Evolutionary conservation across 2,797 vertebrate species (phyloP).

Genomic region (Chelidonichthys spinosus): DNA sequence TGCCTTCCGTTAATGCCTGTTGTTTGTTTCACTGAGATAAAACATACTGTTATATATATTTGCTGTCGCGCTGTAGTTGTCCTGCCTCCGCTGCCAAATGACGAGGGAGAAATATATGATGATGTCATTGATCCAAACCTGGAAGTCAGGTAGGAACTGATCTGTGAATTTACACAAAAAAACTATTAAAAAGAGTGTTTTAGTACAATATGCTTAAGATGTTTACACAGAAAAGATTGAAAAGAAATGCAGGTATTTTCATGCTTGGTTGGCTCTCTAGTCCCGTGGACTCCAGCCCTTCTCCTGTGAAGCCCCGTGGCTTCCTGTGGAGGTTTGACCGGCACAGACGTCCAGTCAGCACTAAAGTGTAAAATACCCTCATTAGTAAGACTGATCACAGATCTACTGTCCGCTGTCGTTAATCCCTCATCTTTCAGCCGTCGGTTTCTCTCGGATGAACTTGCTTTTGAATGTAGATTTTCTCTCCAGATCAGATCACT

Average conservation of each 20-base stretch:
- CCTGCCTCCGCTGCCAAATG: constrained; percentile 82
- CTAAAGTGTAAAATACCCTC: constrained; percentile 89
- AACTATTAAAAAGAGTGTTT: background rate
- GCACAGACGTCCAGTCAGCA: constrained; percentile 87
- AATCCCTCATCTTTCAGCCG: constrained; percentile 72
- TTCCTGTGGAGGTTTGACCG: constrained; percentile 90
- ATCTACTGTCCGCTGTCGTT: constrained; percentile 74
- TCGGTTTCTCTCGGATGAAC: constrained; percentile 15
- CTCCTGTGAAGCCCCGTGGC: constrained; percentile 80
- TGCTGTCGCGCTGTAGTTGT: constrained; percentile 71
- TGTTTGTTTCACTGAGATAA: background rate
- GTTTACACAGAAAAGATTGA: background rate
- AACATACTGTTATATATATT: background rate
- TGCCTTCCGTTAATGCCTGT: background rate
- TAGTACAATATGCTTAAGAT: background rate
- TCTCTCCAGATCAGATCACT: constrained; percentile 3
- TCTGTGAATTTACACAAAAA: background rate
- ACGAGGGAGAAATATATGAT: constrained; percentile 90
- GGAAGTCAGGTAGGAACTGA: constrained; percentile 79
- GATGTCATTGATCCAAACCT: constrained; percentile 86
- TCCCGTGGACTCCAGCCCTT: constrained; percentile 81
- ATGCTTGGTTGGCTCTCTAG: constrained; percentile 65
- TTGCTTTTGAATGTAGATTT: constrained; percentile 12
- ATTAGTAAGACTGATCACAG: constrained; percentile 88
- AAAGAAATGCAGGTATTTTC: constrained; percentile 39